A percentile compares a stretch with the other conserved stretches of the same genome.
phyloP scores from a whole-genome alignment of 2,797 vertebrate species.

The Lepilemur ruficaudatus region DNA sequence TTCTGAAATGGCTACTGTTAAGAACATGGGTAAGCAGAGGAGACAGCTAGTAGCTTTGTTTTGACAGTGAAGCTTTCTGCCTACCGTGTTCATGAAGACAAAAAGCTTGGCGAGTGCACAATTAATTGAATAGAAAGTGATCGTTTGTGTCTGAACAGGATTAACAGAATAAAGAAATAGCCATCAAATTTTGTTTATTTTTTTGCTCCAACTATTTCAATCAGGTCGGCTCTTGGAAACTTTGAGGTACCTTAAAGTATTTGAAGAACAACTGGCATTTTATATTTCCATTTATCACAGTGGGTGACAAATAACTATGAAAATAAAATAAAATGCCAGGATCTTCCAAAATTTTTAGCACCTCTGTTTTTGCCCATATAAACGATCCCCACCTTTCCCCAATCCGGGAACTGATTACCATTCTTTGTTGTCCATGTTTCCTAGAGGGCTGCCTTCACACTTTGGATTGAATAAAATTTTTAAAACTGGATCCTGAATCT shows the following conservation, averaged over 20 bases:
- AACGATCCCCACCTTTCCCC: not conserved
- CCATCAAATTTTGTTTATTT: not conserved
- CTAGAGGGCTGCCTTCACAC: not conserved
- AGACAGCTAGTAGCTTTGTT: constrained; percentile 26
- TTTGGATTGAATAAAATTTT: not conserved
- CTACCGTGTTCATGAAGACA: constrained; percentile 2
- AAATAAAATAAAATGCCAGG: not conserved
- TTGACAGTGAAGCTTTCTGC: not conserved
- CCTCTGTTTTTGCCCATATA: not conserved
- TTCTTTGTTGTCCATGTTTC: not conserved
- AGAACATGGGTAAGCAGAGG: constrained; percentile 23
- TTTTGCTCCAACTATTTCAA: not conserved
- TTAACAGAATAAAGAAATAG: not conserved
- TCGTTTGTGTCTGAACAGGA: not conserved
- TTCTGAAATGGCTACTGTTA: constrained; percentile 54
- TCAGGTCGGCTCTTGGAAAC: not conserved
- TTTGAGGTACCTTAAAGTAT: not conserved
- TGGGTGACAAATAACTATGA: not conserved
- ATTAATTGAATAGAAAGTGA: constrained; percentile 7
- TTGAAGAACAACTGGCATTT: not conserved
- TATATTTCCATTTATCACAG: not conserved
- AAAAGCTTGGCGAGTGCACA: not conserved
- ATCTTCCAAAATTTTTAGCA: not conserved
- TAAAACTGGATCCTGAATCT: not conserved
- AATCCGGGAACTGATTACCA: not conserved